Evolutionary conservation across 2,797 vertebrate species (phyloP).

Genomic region (Mergus octosetaceus): DNA sequence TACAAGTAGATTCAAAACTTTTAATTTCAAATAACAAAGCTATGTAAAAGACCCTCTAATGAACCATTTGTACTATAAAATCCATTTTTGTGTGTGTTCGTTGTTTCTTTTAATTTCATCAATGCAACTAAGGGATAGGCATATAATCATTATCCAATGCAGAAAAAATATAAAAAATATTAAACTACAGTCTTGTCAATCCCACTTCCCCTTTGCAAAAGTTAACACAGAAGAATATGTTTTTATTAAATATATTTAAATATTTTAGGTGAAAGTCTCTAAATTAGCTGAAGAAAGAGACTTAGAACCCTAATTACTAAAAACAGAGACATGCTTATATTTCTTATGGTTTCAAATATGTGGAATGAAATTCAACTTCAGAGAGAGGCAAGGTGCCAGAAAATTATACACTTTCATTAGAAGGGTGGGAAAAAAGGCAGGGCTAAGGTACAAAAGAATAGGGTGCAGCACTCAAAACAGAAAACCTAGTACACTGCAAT

Average conservation of each 20-base stretch:
- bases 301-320: constrained; percentile 18
- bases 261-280: not conserved
- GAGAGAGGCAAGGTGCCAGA: constrained; percentile 8
- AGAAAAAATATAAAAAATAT: not conserved
- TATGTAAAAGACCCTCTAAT: not conserved
- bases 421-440: constrained; percentile 53
- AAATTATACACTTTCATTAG: constrained; percentile 32
- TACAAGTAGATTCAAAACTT: not conserved
- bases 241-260: not conserved
- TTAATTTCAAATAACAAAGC: not conserved
- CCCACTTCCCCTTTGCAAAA: not conserved
- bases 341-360: not conserved
- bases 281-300: not conserved
- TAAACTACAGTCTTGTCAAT: not conserved
- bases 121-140: not conserved
- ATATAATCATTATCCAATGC: not conserved
- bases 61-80: not conserved
- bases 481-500: not conserved
- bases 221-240: not conserved
- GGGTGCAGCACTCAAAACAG: not conserved
- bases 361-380: not conserved
- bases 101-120: not conserved
- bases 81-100: too few relatives aligned
- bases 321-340: not conserved
- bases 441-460: not conserved